Base-by-base conservation (phyloP, 1,140 invertebrate species). In the Leptopilina clavipes region DNA sequence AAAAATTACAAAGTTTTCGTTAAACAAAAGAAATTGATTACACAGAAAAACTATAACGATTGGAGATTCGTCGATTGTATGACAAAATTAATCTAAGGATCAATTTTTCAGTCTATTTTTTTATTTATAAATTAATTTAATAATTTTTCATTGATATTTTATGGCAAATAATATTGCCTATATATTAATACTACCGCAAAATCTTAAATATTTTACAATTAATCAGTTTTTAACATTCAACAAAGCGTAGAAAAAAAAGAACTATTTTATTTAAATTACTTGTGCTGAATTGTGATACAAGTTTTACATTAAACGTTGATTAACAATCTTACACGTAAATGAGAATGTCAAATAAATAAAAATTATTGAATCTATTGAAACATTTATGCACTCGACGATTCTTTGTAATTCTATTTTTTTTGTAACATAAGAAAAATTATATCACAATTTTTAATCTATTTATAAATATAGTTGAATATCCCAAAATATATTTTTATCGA, bases 281-380 rank as follows among this genome's bases (percentile, higher is more conserved):
- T 52, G 48, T 52, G 48, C 48, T 52, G 17, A 52, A n/a, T n/a
- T 52, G 48, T 52, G 48, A 52, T 52, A 52, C 48, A 52, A 52
- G 14, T 52, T 52, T 52, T 17, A 52, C 48, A n/a, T n/a, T n/a
- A 17, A 52, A n/a, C 14, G 14, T 12, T 14, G 8, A 10, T 45
- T 45, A 14, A 52, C 48, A 52, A 52, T 52, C 48, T 17, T n/a
- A 52, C 14, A 52, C 14, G 7, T 40, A 40, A 40, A 40, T 40
- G 37, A 40, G n/a, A 7, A 52, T 52, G 48, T 52, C 48, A n/a
- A 52, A 52, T 52, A 52, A 52, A 52, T 52, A 52, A 52, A n/a
- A 52, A 52, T 31, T 17, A 52, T 52, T n/a, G 48, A 52, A 52
- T 12, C 17, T 8, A 17, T 52, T 52, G 48, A 52, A 52, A 17